A percentile compares a stretch with the other conserved stretches of the same genome.
Evolutionary conservation across 2,888 invertebrate genomes (phyloP).

Genomic region (Leptopilina syphax): DNA sequence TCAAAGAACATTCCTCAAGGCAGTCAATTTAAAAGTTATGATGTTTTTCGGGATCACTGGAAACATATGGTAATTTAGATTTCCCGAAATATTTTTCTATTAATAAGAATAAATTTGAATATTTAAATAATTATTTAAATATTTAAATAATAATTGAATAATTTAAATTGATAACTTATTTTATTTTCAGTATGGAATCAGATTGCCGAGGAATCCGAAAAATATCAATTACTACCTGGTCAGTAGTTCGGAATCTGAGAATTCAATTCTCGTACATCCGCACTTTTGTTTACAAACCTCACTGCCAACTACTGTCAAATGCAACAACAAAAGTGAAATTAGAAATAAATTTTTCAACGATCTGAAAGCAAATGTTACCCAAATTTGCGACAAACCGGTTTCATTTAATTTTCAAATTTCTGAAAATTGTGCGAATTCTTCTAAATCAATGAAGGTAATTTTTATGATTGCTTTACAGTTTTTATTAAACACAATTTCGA

Average conservation of each 20-base stretch:
- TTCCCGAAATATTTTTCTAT: slow-evolving; percentile 11
- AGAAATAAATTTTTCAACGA: slow-evolving; percentile 36
- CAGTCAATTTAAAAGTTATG: slow-evolving; percentile 66
- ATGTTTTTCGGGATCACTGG: slow-evolving; percentile 70
- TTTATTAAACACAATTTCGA: too few species aligned
- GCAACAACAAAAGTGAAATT: slow-evolving; percentile 43
- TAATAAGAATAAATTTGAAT: neutral
- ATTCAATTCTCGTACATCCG: slow-evolving; percentile 66
- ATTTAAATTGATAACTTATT: slow-evolving; percentile 25
- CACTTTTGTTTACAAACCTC: slow-evolving; percentile 63
- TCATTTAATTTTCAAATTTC: neutral
- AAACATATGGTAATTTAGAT: slow-evolving; percentile 69
- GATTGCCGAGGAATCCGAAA: slow-evolving; percentile 63
- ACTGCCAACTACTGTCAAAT: slow-evolving; percentile 51
- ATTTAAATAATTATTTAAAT: too few species aligned
- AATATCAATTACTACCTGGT: slow-evolving; percentile 67
- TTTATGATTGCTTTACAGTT: neutral
- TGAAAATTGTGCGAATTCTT: neutral
- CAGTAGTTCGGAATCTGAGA: slow-evolving; percentile 60
- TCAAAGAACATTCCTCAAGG: slow-evolving; percentile 63
- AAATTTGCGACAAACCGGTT: neutral
- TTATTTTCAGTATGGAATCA: slow-evolving; percentile 69
- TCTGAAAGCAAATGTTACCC: slow-evolving; percentile 2
- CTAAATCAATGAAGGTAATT: slow-evolving; percentile 1
- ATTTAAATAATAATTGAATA: too few species aligned